A percentile compares a stretch with the other conserved stretches of the same genome.
phyloP scores from a whole-genome alignment of 1,140 invertebrate genomes.

The Ceratosolen solmsi region DNA sequence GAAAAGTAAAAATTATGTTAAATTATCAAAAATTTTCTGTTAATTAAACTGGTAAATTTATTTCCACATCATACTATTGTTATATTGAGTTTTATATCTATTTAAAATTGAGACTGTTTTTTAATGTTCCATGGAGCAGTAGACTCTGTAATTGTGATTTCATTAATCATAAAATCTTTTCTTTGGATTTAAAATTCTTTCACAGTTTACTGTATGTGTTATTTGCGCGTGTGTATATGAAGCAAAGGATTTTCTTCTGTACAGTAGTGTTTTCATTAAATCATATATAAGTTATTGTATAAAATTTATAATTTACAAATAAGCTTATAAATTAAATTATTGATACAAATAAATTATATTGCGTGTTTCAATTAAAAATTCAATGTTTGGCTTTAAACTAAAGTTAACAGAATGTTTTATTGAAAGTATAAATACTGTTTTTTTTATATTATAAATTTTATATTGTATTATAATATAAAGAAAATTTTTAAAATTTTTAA shows the following conservation, averaged over 20 bases:
- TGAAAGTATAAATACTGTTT: background rate
- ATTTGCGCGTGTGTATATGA: background rate
- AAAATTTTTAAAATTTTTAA: background rate
- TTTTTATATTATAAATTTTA: too few relatives aligned
- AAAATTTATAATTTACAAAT: conserved; percentile 20
- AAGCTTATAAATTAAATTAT: conserved; percentile 23
- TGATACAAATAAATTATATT: conserved; percentile 29
- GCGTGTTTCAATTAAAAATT: background rate
- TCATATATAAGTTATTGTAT: conserved; percentile 10
- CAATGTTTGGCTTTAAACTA: background rate
- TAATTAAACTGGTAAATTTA: background rate
- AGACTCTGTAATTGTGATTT: conserved; percentile 41
- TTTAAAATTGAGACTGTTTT: conserved; percentile 1
- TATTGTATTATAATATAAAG: too few relatives aligned
- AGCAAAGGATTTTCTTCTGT: background rate
- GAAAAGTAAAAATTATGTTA: conserved; percentile 10
- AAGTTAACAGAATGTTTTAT: conserved; percentile 13
- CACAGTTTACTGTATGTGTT: too few relatives aligned
- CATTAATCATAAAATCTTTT: conserved; percentile 17
- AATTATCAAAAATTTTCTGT: conserved; percentile 1
- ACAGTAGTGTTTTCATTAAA: conserved; percentile 6
- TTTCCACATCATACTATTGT: too few relatives aligned
- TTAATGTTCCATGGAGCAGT: conserved; percentile 21
- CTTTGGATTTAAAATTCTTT: conserved; percentile 10
- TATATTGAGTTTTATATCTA: background rate